Evolutionary conservation across 2,113 vertebrate genomes (phyloP), one percentile per base, ranked within the genome.

Genomic region (Morphnarchus princeps): DNA sequence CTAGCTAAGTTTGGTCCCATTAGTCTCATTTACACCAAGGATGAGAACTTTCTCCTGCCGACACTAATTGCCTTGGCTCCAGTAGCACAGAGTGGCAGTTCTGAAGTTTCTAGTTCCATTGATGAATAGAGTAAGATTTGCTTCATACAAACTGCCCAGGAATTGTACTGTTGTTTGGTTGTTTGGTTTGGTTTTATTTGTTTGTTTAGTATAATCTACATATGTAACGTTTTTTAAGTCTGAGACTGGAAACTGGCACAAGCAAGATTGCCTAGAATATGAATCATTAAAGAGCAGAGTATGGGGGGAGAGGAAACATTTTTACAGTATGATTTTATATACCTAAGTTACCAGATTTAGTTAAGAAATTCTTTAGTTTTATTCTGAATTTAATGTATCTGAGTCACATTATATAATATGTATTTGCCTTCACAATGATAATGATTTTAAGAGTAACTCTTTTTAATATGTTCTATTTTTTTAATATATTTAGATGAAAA

Each of bases 401-500:
- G 32, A 8, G 82, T 89, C 38, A 13, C 36, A 42, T 72, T 67
- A 26, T 31, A 36, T 52, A 71, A 83, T 52, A 31, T 45, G 22
- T 32, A 19, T 42, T 62, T 94, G 38, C 16, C 29, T 77, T 85
- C 55, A 78, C 18, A 49, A 13, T 72, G 6, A 18, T 49, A 65
- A n/a, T 58, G 13, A 21, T 73, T 50, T 78, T 85, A 67, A 42
- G 8, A 54, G 8, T 90, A 86, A 82, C 20, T 63, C 57, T 65
- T 83, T 62, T 79, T 71, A 38, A 65, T 90, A 14, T 61, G 2
- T 42, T 47, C 3, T n/a, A 54, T 26, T 65, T 43, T 38, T 47
- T 12, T 3, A 52, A 28, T 65, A 32, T 38, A 40, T 94, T 88
- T 81, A 98, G 97, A 83, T 97, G 63, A 98, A 95, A 85, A 94